Evolutionary conservation across 2,797 vertebrate species (phyloP), one percentile per base, ranked within the genome.

Genomic region (Anguilla marmorata): DNA sequence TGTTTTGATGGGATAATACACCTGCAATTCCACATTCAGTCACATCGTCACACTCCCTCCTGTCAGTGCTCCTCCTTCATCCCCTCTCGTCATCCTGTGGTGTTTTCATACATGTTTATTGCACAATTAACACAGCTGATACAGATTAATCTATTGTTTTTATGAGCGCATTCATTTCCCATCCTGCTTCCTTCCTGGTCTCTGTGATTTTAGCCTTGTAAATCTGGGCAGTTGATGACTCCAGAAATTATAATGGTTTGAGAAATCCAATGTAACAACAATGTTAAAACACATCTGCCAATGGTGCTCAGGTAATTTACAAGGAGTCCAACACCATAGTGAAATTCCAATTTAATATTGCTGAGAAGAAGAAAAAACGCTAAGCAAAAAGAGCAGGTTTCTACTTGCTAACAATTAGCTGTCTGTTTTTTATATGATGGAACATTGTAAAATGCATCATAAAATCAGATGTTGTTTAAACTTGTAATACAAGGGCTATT

Each of bases 61-160:
- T 74, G 27, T 37, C 12, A 30, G 30, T 37, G 69, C 76, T 5
- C 72, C 76, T 48, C 76, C 41, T 41, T 16, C 76, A 80, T 24
- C 16, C 33, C 1, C 76, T 37, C 76, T 48, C 37, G 33, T 24
- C 11, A 14, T 74, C 69, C 69, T 33, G 30, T 37, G 69, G 14
- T 8, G 27, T 74, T 74, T 33, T 37, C 69, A 74, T 74, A 30
- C 69, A 80, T 45, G 76, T 80, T 80, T 80, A 80, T 80, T 48
- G 76, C 76, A 80, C 76, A 80, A 80, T 80, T 80, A 80, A 80
- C 76, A 48, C 76, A 48, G 76, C 33, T 80, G 76, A 80, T 80
- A 80, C 76, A 48, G 76, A 45, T 80, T 80, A 80, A 80, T 80
- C 33, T 24, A 80, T 19, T 6, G 3, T 80, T 37, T 80, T 80